A percentile compares a stretch with the other conserved stretches of the same genome.
phyloP scores from a whole-genome alignment of 2,113 vertebrate species.

The Ondatra zibethicus region DNA sequence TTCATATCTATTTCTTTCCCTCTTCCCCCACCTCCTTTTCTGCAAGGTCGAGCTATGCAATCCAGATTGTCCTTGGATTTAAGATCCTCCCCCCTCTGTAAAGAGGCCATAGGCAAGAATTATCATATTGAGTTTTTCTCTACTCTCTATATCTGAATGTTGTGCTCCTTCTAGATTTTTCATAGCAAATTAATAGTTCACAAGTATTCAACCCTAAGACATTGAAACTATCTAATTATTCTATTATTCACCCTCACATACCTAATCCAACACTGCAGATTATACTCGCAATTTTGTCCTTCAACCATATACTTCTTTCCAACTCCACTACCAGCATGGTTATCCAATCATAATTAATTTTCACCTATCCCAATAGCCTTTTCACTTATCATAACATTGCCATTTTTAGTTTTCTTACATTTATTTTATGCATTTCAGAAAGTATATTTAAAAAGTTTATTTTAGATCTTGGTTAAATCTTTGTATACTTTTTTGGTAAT shows the following conservation, averaged over 20 bases:
- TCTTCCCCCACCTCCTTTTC: background rate
- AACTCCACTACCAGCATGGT: background rate
- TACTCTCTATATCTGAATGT: background rate
- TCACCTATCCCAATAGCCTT: background rate
- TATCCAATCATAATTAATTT: background rate
- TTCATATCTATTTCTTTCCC: background rate
- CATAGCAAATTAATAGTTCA: background rate
- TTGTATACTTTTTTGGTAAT: background rate
- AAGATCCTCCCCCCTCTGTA: background rate
- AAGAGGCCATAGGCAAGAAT: too few relatives aligned
- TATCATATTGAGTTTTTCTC: background rate
- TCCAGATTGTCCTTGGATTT: background rate
- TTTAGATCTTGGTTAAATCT: background rate
- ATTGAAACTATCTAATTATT: background rate
- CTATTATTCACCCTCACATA: background rate
- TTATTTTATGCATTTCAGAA: background rate
- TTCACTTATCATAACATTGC: background rate
- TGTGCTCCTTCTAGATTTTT: background rate
- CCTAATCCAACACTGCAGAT: background rate
- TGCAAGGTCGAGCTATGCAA: background rate
- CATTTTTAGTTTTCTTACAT: background rate
- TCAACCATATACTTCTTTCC: background rate
- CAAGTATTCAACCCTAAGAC: background rate
- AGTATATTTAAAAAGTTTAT: background rate
- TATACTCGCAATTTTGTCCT: background rate